A percentile compares a stretch with the other conserved stretches of the same genome.
Conservation (phyloP, 2,888 invertebrate genomes). For the Eugnorisma glareosa region DNA sequence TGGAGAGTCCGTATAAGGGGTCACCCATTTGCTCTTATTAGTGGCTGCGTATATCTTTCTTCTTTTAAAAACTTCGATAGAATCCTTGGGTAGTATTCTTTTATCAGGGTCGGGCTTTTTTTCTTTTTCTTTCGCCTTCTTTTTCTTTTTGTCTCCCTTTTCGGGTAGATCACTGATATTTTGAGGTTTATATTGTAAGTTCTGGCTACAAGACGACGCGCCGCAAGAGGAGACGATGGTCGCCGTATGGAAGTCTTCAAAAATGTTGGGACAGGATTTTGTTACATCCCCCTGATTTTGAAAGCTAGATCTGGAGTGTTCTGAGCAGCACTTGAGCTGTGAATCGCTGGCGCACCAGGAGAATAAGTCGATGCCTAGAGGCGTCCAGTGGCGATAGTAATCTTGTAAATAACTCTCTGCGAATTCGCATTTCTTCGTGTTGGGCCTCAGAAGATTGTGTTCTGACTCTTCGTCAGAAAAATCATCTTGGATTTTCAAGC, state of each 20-base stretch:
- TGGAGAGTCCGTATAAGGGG: background rate
- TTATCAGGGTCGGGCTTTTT: conserved; percentile 50
- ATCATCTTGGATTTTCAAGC: conserved; percentile 76
- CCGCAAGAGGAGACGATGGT: conserved; percentile 74
- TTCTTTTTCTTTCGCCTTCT: conserved; percentile 60
- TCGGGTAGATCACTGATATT: conserved; percentile 54
- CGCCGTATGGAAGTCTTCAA: conserved; percentile 75
- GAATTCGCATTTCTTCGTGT: conserved; percentile 76
- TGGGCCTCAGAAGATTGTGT: conserved; percentile 41
- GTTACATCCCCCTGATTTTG: conserved; percentile 72
- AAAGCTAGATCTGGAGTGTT: conserved; percentile 69
- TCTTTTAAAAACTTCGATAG: conserved; percentile 80
- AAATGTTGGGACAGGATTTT: conserved; percentile 81
- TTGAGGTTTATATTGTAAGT: conserved; percentile 7
- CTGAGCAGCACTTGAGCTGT: conserved; percentile 73
- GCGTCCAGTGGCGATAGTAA: conserved; percentile 79
- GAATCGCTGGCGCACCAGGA: conserved; percentile 80
- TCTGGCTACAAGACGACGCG: conserved; percentile 66
- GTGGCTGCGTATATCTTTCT: conserved; percentile 78
- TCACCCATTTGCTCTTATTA: conserved; percentile 75
- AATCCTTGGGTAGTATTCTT: conserved; percentile 81
- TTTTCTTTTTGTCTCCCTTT: conserved; percentile 60
- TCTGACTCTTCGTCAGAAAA: conserved; percentile 76
- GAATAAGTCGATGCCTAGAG: conserved; percentile 76
- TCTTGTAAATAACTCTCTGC: conserved; percentile 82